Evolutionary conservation across 2,113 vertebrate species (phyloP).

Genomic region (Seriola rivoliana): DNA sequence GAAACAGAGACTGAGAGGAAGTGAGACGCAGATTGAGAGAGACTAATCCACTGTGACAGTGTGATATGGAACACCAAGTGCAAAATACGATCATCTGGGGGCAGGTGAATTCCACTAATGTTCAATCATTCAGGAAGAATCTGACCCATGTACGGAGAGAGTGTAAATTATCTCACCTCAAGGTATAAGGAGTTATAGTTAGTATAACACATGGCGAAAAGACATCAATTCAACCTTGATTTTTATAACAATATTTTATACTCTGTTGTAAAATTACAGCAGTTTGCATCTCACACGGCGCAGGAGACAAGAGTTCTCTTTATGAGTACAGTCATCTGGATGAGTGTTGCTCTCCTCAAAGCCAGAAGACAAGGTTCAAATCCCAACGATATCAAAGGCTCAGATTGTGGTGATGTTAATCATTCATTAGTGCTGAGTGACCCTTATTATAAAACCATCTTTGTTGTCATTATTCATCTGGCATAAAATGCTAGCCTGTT

Average conservation of each 20-base stretch:
- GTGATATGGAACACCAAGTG: conserved; percentile 55
- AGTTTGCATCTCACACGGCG: conserved; percentile 2
- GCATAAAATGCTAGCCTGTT: conserved; percentile 74
- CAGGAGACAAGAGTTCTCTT: conserved; percentile 4
- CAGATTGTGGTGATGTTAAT: conserved; percentile 57
- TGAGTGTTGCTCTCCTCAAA: conserved; percentile 11
- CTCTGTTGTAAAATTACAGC: conserved; percentile 9
- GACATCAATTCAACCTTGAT: conserved; percentile 10
- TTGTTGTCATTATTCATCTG: conserved; percentile 79
- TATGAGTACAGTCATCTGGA: conserved; percentile 1
- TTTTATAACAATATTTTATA: conserved; percentile 17
- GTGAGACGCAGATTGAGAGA: conserved; percentile 33
- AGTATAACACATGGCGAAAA: conserved; percentile 33
- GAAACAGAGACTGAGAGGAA: conserved; percentile 21
- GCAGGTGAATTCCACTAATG: conserved; percentile 68
- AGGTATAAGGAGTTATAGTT: conserved; percentile 24
- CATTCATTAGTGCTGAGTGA: conserved; percentile 73
- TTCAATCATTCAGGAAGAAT: conserved; percentile 59
- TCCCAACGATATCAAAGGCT: conserved; percentile 46
- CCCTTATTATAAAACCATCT: conserved; percentile 79
- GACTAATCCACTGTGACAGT: conserved; percentile 53
- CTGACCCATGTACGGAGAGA: conserved; percentile 30
- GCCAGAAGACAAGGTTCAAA: conserved; percentile 7
- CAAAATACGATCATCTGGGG: conserved; percentile 71
- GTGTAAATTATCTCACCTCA: conserved; percentile 46